Percentiles rank a stretch among this genome's conserved stretches.
phyloP scores from a whole-genome alignment of 2,113 vertebrate species.

The Penelope pileata region DNA sequence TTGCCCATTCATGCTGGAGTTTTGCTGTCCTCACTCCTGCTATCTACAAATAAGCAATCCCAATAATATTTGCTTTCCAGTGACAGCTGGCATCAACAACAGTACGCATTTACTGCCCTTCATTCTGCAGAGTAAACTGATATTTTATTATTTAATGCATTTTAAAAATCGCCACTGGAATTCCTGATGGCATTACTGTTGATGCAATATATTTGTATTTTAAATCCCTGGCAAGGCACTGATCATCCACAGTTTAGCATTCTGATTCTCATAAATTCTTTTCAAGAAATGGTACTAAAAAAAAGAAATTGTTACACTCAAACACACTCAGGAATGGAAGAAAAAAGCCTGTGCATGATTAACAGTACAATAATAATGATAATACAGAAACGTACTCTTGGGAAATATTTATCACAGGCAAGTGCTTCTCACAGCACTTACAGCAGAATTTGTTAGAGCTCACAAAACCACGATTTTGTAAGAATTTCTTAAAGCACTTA shows the following conservation, averaged over 20 bases:
- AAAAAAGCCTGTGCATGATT: background rate
- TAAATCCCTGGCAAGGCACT: background rate
- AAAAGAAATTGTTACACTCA: background rate
- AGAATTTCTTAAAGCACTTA: background rate
- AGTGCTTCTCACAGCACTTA: background rate
- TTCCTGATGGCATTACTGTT: background rate
- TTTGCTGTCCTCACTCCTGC: background rate
- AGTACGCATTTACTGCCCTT: background rate
- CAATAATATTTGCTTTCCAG: background rate
- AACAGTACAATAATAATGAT: background rate
- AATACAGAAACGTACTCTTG: background rate
- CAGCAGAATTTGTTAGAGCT: background rate
- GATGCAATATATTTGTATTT: fast-evolving
- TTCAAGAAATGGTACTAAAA: background rate
- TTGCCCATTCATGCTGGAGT: background rate
- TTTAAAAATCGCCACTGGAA: background rate
- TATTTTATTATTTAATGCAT: background rate
- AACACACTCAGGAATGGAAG: background rate
- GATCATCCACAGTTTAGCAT: background rate
- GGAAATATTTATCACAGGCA: background rate
- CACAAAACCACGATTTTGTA: background rate
- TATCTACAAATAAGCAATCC: background rate
- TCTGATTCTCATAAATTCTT: background rate
- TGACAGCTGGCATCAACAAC: background rate
- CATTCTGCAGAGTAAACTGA: background rate